These are phyloP conservation scores for Orchestes rusci DNA, from an alignment of 2,888 invertebrate genomes.

Conservation along the genomic window DNA sequence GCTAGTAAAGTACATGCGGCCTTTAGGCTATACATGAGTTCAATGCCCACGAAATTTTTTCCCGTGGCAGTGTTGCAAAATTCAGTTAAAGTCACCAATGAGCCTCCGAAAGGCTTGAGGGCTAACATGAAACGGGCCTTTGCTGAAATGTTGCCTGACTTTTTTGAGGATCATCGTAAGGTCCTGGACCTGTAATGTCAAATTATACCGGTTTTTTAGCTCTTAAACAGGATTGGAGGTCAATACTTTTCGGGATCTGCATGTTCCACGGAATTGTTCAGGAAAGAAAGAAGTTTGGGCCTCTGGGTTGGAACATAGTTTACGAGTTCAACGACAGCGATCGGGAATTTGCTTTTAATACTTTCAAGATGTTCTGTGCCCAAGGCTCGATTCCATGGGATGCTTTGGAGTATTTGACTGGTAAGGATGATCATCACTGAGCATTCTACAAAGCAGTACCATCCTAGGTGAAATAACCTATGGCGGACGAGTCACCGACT, in stretches of 20 bases:
- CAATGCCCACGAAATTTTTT: slow-evolving; percentile 80
- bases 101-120: slow-evolving; percentile 85
- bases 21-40: slow-evolving; percentile 81
- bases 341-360: slow-evolving; percentile 79
- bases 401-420: slow-evolving; percentile 81
- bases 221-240: slow-evolving; percentile 61
- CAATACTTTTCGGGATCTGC: slow-evolving; percentile 73
- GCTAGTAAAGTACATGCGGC: slow-evolving; percentile 57
- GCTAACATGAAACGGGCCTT: slow-evolving; percentile 83
- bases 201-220: slow-evolving; percentile 41
- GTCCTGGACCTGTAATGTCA: no score
- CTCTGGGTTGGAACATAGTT: slow-evolving; percentile 86
- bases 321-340: slow-evolving; percentile 94
- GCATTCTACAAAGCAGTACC: background rate
- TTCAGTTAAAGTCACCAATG: slow-evolving; percentile 90
- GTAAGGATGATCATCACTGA: slow-evolving; percentile 43
- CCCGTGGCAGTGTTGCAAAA: slow-evolving; percentile 83
- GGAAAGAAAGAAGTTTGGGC: slow-evolving; percentile 87
- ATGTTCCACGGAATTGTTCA: slow-evolving; percentile 93
- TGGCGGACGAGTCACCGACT: slow-evolving; percentile 90
- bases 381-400: slow-evolving; percentile 74
- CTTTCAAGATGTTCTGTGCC: slow-evolving; percentile 76
- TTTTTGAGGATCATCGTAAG: slow-evolving; percentile 73
- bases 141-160: slow-evolving; percentile 66
- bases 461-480: slow-evolving; percentile 78